Base-by-base conservation (phyloP, 2,888 invertebrate species). In the Lysandra bellargus region DNA sequence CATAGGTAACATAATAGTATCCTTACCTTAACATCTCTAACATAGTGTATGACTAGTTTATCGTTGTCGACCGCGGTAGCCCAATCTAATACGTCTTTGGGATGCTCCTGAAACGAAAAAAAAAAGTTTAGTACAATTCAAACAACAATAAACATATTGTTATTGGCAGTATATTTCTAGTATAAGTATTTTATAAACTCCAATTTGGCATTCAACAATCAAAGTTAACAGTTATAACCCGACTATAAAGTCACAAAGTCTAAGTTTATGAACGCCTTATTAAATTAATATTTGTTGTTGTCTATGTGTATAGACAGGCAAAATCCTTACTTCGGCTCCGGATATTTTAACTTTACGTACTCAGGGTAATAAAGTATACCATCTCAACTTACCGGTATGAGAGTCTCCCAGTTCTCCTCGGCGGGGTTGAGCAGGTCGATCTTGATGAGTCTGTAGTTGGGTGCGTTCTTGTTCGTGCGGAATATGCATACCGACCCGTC, bases 391-490 rank as follows among this genome's bases (percentile, higher is more conserved):
- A 96, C 96, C 40, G 96, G 95, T 83, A 99, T 95, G 33, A 99
- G 94, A 1, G 97, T 97, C 53, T 92, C 91, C 99, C 99, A 99
- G 83, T 98, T 96, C 80, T 96, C 96, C 90, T 97, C 96, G 0
- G 92, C 93, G 9, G 96, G 96, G 86, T 97, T 95, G 81, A 96
- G 90, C 80, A 98, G 95, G 90, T 98, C 97, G 83, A 99, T 98
- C 83, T 96, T 95, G 86, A 99, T 96, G 72, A 99, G 95, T 82
- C 97, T 96, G 92, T 98, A 99, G 91, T 98, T 98, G 6, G 99
- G 98, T 1, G 99, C 98, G 90, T 98, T 96, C 91, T 98, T 98
- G 92, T 99, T 99, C 37, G 99, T 99, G 75, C 97, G 96, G 90
- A 99, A 98, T 86, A 98, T 96, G 83, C 97, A 97, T 84, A 97